Evolutionary conservation across 1,140 invertebrate genomes (phyloP).

Genomic region (Pteromalus puparum): DNA sequence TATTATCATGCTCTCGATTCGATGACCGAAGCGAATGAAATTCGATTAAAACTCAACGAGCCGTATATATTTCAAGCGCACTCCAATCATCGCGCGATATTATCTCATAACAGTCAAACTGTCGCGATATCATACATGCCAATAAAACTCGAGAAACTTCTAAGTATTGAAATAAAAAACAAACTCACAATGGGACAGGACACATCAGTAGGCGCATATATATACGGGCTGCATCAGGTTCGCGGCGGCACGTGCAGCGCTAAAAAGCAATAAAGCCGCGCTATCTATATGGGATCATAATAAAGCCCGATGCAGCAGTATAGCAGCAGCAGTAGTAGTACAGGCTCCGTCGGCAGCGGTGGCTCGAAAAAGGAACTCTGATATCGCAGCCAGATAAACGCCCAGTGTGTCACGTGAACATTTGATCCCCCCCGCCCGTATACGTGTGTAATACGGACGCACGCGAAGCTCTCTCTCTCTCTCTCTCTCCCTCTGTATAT

Average conservation of each 20-base stretch:
- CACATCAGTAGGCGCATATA: too few relatives aligned
- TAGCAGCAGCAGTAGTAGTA: conserved; percentile 10
- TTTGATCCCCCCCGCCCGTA: conserved; percentile 45
- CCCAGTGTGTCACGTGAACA: conserved; percentile 55
- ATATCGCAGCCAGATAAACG: conserved; percentile 60
- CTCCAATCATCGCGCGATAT: background rate
- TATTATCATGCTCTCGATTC: background rate
- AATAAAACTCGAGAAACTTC: background rate
- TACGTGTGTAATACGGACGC: background rate
- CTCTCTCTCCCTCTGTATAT: background rate
- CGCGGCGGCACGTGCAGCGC: conserved; percentile 67
- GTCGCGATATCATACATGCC: background rate
- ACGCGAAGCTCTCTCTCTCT: conserved; percentile 2
- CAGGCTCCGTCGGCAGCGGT: background rate
- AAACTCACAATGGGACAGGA: conserved; percentile 1
- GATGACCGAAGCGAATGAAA: background rate
- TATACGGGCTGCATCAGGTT: background rate
- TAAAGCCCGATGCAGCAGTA: conserved; percentile 57
- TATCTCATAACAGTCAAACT: too few relatives aligned
- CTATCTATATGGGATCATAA: conserved; percentile 70
- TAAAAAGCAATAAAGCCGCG: conserved; percentile 71
- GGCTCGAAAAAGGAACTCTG: conserved; percentile 51
- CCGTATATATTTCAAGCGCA: too few relatives aligned
- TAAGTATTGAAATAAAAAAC: background rate
- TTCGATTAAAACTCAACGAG: background rate